Evolutionary conservation across 1,140 invertebrate species (phyloP), one percentile per base, ranked within the genome.

Genomic region (Hycleus cichorii): DNA sequence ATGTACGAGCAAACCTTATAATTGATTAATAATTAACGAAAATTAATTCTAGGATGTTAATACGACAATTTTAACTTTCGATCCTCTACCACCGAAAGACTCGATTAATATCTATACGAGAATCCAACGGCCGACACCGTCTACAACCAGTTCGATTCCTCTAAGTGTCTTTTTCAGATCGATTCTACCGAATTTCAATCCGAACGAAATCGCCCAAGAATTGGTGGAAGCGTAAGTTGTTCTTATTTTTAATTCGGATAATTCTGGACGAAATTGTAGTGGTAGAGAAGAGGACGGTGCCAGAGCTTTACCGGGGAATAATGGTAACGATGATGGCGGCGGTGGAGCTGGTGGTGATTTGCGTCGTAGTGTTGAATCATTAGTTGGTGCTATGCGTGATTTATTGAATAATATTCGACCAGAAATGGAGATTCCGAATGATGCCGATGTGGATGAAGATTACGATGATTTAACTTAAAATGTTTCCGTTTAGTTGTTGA

Each of bases 1-100:
- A 79, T 59, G 84, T 81, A 72, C 63, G 56, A 62, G 46, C 42
- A 11, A 11, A 18, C 18, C 18, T 7, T 42, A 47, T 32, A 47
- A 10, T 44, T 45, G 8, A 10, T 39, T 3, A 40, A 38, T 11
- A 44, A 46, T 32, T 44, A 4, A 50, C 50, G 11, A 32, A 40
- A 12, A 12, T 38, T 49, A 42, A 49, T 65, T 75, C 11, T 57
- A 74, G 55, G 72, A 77, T 56, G 70, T 70, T 45, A 72, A 68
- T 25, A 80, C 79, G 39, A 78, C 87, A 3, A 79, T 92, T n/a
- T 77, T 91, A 68, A 85, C 82, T 43, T 87, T 89, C 69, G 90
- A 93, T 76, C 90, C 90, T 6, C 74, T 93, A 44, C 91, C 90
- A 7, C 91, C 91, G 5, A 59, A 70, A 26, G 87, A 93, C 72